Evolutionary conservation across 1,140 invertebrate genomes (phyloP), one percentile per base, ranked within the genome.

Genomic region (Drosophila saltans): DNA sequence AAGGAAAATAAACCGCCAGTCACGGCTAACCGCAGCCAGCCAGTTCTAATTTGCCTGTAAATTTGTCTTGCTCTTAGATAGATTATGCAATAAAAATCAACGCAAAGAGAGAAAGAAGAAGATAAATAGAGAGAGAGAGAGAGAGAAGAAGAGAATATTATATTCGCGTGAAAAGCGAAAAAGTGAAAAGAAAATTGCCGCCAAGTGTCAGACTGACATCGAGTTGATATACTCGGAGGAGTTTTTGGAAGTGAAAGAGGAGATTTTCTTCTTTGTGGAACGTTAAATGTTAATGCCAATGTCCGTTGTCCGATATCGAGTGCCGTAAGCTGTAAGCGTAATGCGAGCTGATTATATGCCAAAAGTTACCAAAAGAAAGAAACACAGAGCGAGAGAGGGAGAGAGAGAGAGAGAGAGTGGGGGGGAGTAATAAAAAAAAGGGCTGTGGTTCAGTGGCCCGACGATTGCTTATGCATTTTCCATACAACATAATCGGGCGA

Each of bases 131-230:
- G 33, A 36, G 33, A 6, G 33, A 36, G 5, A 36, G 33, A 36
- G 33, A n/a, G n/a, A n/a, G n/a, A n/a, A n/a, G n/a, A 36, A 64
- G 66, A 67, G 62, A 66, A 78, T 66, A 78, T 69, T 72, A 72
- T 66, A 16, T 16, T 16, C 66, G 68, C 45, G 57, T 48, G 33
- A 58, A 24, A 16, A 41, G 65, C 66, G 52, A 69, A 86, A 79
- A 86, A 86, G 82, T 86, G 82, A 88, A 86, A 86, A 82, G 82
- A 88, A 86, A 86, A 86, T 86, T 86, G 80, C 79, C 71, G 61
- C 60, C 78, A 72, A 80, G 74, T 86, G 82, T 81, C 75, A 74
- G 82, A 71, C 83, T n/a, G 9, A 21, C 43, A 65, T 48, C 48
- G 6, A 24, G 2, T 9, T 26, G 9, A 52, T 26, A 16, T 36